A percentile compares a stretch with the other conserved stretches of the same genome.
Conservation (phyloP, 2,888 invertebrate genomes). For the Scaptomyza reducta region DNA sequence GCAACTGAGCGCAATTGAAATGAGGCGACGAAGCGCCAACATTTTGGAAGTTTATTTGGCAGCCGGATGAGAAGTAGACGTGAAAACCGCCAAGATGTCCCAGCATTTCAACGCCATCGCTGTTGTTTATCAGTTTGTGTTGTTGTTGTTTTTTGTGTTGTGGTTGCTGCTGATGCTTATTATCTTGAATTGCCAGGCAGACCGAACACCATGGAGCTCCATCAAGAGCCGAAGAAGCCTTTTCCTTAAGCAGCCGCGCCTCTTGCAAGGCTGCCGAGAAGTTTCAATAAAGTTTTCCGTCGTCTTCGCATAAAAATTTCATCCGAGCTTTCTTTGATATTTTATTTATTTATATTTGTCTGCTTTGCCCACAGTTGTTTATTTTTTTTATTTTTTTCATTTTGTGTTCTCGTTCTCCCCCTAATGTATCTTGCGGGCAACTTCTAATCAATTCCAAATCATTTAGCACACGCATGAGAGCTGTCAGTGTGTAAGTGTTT, state of each 20-base stretch:
- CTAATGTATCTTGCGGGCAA: constrained; percentile 39
- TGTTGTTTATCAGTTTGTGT: constrained; percentile 42
- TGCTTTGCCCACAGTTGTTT: constrained; percentile 29
- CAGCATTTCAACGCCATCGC: constrained; percentile 60
- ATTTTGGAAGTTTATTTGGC: constrained; percentile 77
- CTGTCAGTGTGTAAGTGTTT: constrained; percentile 48
- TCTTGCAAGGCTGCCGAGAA: constrained; percentile 40
- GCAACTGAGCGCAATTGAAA: constrained; percentile 50
- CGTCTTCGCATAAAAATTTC: constrained; percentile 68
- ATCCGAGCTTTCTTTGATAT: constrained; percentile 71
- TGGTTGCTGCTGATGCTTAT: constrained; percentile 56
- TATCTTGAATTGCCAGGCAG: constrained; percentile 54
- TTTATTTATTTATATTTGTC: constrained; percentile 75
- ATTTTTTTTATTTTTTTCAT: constrained; percentile 13
- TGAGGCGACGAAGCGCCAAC: constrained; percentile 73
- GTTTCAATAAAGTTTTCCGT: constrained; percentile 68
- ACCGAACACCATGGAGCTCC: constrained; percentile 18
- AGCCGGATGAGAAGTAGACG: constrained; percentile 42
- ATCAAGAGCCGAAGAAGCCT: constrained; percentile 42
- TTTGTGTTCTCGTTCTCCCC: constrained; percentile 13
- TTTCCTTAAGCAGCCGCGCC: constrained; percentile 46
- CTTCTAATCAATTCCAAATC: constrained; percentile 76
- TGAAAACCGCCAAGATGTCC: constrained; percentile 50
- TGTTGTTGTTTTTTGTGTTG: constrained; percentile 21
- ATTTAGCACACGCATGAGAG: constrained; percentile 76